Conservation (phyloP, 2,888 invertebrate genomes). For the Drosophila mimica region DNA sequence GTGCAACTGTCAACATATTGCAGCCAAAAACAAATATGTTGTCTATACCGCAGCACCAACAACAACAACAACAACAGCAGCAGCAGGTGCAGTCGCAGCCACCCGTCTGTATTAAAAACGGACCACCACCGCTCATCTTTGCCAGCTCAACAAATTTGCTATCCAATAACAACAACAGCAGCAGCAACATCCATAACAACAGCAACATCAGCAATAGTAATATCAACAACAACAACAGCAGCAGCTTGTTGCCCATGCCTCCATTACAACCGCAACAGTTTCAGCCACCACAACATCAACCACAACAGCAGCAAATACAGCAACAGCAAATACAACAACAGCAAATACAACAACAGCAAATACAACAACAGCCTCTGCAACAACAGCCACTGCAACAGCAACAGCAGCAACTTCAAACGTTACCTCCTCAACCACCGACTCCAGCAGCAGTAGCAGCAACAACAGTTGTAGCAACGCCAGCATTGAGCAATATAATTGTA, state of each 20-base stretch:
- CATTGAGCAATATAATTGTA: slow-evolving; percentile 68
- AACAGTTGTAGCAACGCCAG: slow-evolving; percentile 48
- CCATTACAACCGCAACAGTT: slow-evolving; percentile 40
- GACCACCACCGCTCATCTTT: slow-evolving; percentile 77
- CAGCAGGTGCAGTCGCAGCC: slow-evolving; percentile 26
- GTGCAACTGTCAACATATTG: slow-evolving; percentile 41
- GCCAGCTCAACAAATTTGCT: slow-evolving; percentile 62
- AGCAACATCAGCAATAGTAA: slow-evolving; percentile 40
- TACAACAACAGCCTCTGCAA: slow-evolving; percentile 40
- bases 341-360: slow-evolving; percentile 31
- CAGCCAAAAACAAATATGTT: slow-evolving; percentile 58
- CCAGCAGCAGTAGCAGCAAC: slow-evolving; percentile 37
- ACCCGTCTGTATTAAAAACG: slow-evolving; percentile 55
- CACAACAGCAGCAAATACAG: slow-evolving; percentile 35
- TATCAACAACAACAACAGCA: slow-evolving; percentile 26
- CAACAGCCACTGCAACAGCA: slow-evolving; percentile 29
- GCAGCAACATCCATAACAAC: slow-evolving; percentile 32
- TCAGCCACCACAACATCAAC: slow-evolving; percentile 32
- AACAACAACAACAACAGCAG: slow-evolving; percentile 43
- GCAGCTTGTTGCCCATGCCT: slow-evolving; percentile 16
- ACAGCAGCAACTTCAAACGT: slow-evolving; percentile 37
- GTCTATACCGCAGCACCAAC: slow-evolving; percentile 54
- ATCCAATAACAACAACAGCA: slow-evolving; percentile 55
- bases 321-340: slow-evolving; percentile 47
- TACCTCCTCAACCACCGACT: slow-evolving; percentile 32